phyloP scores from a whole-genome alignment of 2,888 invertebrate genomes.

The Stictocephala bisonia region DNA sequence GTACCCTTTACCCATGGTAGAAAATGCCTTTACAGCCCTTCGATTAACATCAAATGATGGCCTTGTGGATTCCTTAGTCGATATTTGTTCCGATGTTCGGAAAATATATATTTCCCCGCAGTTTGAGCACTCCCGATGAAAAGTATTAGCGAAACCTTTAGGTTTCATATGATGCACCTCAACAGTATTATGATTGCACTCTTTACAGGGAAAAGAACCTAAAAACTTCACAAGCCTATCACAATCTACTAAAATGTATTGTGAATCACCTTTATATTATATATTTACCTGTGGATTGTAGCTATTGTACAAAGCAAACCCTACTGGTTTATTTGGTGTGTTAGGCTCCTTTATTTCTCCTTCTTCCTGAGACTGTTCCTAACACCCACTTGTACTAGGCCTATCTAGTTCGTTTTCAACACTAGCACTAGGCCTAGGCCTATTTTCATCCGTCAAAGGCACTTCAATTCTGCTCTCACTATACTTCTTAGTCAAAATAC shows the following conservation, averaged over 20 bases:
- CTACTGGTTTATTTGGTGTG: conserved; percentile 26
- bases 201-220: conserved; percentile 29
- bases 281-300: conserved; percentile 33
- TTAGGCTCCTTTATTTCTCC: too few relatives aligned
- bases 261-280: conserved; percentile 4
- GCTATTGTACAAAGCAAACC: conserved; percentile 39
- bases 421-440: too few relatives aligned
- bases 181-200: conserved; percentile 25
- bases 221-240: conserved; percentile 21
- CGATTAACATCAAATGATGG: conserved; percentile 26
- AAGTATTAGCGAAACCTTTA: conserved; percentile 32
- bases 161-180: conserved; percentile 5
- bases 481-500: too few relatives aligned
- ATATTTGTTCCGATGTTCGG: conserved; percentile 30
- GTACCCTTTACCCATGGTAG: conserved; percentile 31
- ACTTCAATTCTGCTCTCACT: too few relatives aligned
- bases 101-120: conserved; percentile 7
- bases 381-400: conserved; percentile 11
- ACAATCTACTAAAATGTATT: conserved; percentile 14
- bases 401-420: conserved; percentile 25
- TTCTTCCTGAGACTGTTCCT: conserved; percentile 22
- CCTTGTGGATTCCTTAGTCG: conserved; percentile 35
- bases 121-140: conserved; percentile 11
- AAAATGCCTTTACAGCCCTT: conserved; percentile 34
- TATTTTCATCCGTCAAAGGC: too few relatives aligned